Evolutionary conservation across 2,797 vertebrate genomes (phyloP), one percentile per base, ranked within the genome.

Genomic region (Lycodopsis pacificus): DNA sequence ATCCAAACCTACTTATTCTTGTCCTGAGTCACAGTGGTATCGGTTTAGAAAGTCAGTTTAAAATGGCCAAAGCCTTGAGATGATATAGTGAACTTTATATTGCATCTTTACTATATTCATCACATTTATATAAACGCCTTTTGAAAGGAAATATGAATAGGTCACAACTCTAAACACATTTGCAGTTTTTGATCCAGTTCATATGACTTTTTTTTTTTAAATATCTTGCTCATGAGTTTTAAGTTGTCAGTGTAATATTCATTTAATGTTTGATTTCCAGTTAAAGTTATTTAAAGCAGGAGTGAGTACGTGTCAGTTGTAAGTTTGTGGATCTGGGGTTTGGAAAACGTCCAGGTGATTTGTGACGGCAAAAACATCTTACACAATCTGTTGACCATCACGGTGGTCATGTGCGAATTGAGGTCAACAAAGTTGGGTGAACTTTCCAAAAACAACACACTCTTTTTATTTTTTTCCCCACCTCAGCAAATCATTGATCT

Each of bases 381-480:
- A 14, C 88, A 62, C 85, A 86, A 88, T 71, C 69, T 80, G 72
- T 79, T 79, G 57, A 76, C 64, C 36, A 5, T 83, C 65, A 25
- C 0, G 30, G 49, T 27, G 3, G 58, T 66, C 49, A 34, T 25
- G 54, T 78, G 64, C 63, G 64, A 27, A 22, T 19, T 64, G 54
- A 78, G 20, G 46, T 61, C 20, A 3, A 53, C n/a, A 65, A 51
- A 20, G 56, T 20, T 73, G 51, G 5, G n/a, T 44, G 40, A 76
- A 36, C 30, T 46, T 65, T 53, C 38, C 14, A 54, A 36, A 51
- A 59, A n/a, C 22, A 53, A 3, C 42, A 13, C 5, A 10, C 5
- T 17, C 7, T 9, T 11, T 13, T n/a, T 15, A 14, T 40, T 59
- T 59, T 1, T 6, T 6, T 10, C 32, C 32, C 32, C 19, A 20